These are phyloP conservation scores for Scaptomyza hsui DNA, from an alignment of 1,140 invertebrate genomes.

Conservation along the genomic window DNA sequence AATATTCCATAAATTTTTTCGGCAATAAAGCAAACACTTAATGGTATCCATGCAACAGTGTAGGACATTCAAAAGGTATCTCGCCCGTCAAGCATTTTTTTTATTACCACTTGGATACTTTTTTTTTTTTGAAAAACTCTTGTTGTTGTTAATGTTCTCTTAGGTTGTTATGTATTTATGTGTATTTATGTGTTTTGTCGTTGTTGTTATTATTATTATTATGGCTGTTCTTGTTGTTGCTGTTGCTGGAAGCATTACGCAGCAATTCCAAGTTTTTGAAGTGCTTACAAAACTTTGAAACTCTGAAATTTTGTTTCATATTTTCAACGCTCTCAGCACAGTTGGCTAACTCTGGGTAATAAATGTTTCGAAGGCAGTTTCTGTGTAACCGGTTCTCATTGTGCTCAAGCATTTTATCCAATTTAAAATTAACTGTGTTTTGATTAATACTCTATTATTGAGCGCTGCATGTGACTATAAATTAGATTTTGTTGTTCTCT, in stretches of 20 bases:
- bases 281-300: slow-evolving; percentile 57
- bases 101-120: neutral
- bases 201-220: slow-evolving; percentile 36
- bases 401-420: slow-evolving; percentile 43
- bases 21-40: too few species aligned
- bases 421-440: slow-evolving; percentile 80
- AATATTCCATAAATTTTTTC: too few species aligned
- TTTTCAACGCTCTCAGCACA: slow-evolving; percentile 43
- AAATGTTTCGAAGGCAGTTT: slow-evolving; percentile 37
- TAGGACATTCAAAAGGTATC: slow-evolving; percentile 1
- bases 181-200: slow-evolving; percentile 21
- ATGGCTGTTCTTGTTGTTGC: slow-evolving; percentile 18
- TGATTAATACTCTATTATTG: slow-evolving; percentile 78
- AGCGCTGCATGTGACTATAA: slow-evolving; percentile 66
- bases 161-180: slow-evolving; percentile 10
- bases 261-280: slow-evolving; percentile 74
- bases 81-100: neutral
- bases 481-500: slow-evolving; percentile 32
- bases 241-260: slow-evolving; percentile 61
- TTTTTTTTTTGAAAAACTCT: slow-evolving; percentile 38
- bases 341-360: slow-evolving; percentile 49
- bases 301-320: slow-evolving; percentile 66
- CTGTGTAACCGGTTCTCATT: slow-evolving; percentile 56
- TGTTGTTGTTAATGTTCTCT: slow-evolving; percentile 28
- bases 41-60: too few species aligned